Base-by-base conservation (phyloP, 2,113 vertebrate species). In the Turnix velox region DNA sequence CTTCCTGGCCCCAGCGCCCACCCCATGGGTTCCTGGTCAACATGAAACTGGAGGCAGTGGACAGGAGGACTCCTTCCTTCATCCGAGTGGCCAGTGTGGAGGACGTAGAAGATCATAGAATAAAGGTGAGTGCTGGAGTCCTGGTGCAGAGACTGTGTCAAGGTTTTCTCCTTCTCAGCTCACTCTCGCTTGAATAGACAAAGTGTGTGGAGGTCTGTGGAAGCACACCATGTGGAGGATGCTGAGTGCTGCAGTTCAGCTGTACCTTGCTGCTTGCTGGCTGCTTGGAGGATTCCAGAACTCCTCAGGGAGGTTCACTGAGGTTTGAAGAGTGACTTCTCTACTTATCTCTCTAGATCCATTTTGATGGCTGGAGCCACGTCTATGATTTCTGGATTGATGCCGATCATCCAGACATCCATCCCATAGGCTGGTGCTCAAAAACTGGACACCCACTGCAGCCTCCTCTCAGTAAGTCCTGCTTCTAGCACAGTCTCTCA, bases 321-420 rank as follows among this genome's bases (percentile, higher is more conserved):
- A 61, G 31, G 19, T 83, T 55, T 75, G 43, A 82, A 85, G 49
- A 13, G 22, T 77, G 75, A 88, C 39, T 6, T 16, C 16, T 54
- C 49, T 54, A 2, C 75, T 93, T 94, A 59, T 59, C 90, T 86
- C 58, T 62, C 13, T 95, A 99, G 99, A 97, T 99, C 90, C 99
- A 99, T 97, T 99, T 99, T 93, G 99, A 99, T 7, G 99, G 99
- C 89, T 99, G 99, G 99, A 99, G 98, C 96, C 98, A 99, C 0
- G 88, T 98, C 73, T 99, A 99, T 74, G 99, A 99, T 88, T 99
- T 99, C 98, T 99, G 99, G 99, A 98, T 99, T 71, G 99, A 99
- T 51, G 98, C 98, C 0, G 99, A 99, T 96, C 98, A 99, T 87
- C 98, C 99, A 0, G 99, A 99, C 92, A 97, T 99, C 93, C 99